Evolutionary conservation across 2,888 invertebrate genomes (phyloP), one percentile per base, ranked within the genome.

Genomic region (Leptodirus hochenwartii): DNA sequence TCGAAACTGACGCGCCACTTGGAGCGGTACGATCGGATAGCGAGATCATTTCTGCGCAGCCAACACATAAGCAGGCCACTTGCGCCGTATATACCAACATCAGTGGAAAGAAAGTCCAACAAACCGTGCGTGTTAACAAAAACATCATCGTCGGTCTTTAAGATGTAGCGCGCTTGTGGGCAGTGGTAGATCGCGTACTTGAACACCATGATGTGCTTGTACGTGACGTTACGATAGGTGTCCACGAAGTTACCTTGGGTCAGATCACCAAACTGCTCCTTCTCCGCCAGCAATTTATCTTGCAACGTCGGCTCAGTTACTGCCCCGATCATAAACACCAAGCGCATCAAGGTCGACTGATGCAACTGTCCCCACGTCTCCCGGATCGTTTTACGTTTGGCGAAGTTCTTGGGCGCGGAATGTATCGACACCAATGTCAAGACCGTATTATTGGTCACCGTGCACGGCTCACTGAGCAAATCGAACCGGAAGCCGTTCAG

Each of bases 201-300:
- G 25, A 84, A 58, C 0, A 72, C 76, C 68, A 80, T 80, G 4
- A 77, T 71, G 49, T 84, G 81, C 46, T 85, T 85, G 43, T 82
- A 76, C 1, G 84, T 84, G 54, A 85, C 65, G 50, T 85, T 85
- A 28, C 71, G 62, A 45, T 85, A 85, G 1, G 71, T 64, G 53
- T 85, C 85, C 22, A 62, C 39, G 43, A 82, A 85, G 33, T 62
- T 69, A 0, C 82, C 84, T 46, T 81, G 78, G 11, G 84, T 63
- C 29, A 85, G 58, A 44, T 85, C 85, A 1, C 60, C 59, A 42
- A 69, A 61, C 1, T 50, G 44, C 1, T 45, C 43, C 43, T 68
- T 66, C 45, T 81, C 79, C 4, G 53, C 44, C 5, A 53, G 46
- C 8, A 70, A 42, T 14, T 43, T 35, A 2, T 40, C 34, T 34